These are phyloP conservation scores for Rallus limicola DNA, from an alignment of 2,113 vertebrate species.

Conservation along the genomic window DNA sequence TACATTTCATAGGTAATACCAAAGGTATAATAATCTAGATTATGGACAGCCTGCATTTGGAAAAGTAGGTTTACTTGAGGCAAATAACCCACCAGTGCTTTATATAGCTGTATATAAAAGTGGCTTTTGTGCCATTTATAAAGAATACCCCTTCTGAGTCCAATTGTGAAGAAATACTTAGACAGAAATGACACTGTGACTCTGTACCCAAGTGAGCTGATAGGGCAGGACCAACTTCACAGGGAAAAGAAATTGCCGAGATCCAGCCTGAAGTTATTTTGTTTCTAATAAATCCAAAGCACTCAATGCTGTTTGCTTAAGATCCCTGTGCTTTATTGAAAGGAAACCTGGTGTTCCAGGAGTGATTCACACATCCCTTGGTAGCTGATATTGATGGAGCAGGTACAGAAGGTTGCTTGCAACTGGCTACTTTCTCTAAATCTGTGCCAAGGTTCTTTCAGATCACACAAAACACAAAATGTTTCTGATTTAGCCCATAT, in stretches of 20 bases:
- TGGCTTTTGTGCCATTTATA: not conserved
- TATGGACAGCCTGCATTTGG: not conserved
- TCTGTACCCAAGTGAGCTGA: not conserved
- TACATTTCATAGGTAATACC: not conserved
- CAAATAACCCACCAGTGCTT: not conserved
- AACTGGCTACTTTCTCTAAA: not conserved
- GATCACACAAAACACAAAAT: not conserved
- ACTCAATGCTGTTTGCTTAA: not conserved
- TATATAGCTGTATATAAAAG: not conserved
- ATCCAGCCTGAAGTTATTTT: not conserved
- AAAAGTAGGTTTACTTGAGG: not conserved
- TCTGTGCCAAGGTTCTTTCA: not conserved
- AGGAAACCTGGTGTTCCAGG: not conserved
- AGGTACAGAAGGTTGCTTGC: not conserved
- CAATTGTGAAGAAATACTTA: not conserved
- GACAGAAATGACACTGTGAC: not conserved
- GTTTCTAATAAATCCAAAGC: not conserved
- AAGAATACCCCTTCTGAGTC: not conserved
- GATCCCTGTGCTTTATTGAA: not conserved
- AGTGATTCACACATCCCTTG: not conserved
- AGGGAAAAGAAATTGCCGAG: not conserved
- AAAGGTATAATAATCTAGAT: not conserved
- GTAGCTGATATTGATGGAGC: not conserved
- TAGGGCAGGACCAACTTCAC: not conserved
- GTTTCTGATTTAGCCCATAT: not conserved